Evolutionary conservation across 2,113 vertebrate species (phyloP).

Genomic region (Toxostoma redivivum): DNA sequence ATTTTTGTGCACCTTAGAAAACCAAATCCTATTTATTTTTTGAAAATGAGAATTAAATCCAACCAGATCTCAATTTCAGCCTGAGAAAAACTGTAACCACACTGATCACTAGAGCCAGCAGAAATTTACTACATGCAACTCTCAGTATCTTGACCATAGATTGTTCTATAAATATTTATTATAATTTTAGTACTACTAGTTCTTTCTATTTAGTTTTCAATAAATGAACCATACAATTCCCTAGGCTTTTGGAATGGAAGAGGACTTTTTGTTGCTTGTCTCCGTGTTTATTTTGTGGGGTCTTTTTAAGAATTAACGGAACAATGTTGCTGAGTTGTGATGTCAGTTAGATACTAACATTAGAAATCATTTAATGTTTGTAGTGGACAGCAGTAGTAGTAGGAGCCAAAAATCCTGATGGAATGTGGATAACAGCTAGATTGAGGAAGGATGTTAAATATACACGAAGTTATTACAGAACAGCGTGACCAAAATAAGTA

Average conservation of each 20-base stretch:
- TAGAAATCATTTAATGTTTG: not conserved
- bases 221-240: not conserved
- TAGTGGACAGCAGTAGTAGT: not conserved
- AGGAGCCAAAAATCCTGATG: not conserved
- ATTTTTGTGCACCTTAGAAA: not conserved
- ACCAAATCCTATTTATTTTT: not conserved
- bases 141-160: not conserved
- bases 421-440: not conserved
- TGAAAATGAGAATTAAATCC: not conserved
- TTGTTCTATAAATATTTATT: not conserved
- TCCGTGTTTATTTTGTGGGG: not conserved
- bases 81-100: not conserved
- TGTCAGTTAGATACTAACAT: not conserved
- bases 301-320: not conserved
- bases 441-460: not conserved
- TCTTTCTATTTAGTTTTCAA: not conserved
- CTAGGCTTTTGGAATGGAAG: not conserved
- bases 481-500: not conserved
- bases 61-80: not conserved
- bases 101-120: not conserved
- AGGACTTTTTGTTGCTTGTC: not conserved
- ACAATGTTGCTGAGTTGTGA: not conserved
- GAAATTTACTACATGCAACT: not conserved
- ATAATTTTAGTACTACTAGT: not conserved
- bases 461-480: not conserved